Evolutionary conservation across 92 coral and sea anemone genomes (phyloP).

Genomic region (Heliopora coerulea): DNA sequence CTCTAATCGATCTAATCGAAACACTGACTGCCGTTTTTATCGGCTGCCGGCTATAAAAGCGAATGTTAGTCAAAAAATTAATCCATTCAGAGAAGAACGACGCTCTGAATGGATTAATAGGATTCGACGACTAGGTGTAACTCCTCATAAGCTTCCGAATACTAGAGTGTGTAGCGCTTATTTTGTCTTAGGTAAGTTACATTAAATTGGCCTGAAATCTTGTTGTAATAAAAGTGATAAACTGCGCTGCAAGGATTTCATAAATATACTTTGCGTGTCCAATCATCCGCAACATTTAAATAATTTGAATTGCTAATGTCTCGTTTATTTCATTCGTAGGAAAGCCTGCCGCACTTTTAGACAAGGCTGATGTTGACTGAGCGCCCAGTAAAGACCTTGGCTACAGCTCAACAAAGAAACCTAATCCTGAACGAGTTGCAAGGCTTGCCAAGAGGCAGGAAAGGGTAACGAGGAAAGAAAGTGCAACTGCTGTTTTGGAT

Average conservation of each 20-base stretch:
- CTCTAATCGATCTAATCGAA: no score
- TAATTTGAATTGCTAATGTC: background rate
- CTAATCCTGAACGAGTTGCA: constrained; percentile 38
- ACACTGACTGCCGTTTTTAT: no score
- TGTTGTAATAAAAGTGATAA: background rate
- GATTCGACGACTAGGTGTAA: constrained; percentile 52
- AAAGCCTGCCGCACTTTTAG: constrained; percentile 47
- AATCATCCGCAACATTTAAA: background rate
- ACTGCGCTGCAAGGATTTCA: background rate
- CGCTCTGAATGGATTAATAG: constrained; percentile 48
- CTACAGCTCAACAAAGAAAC: constrained; percentile 19
- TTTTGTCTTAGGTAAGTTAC: background rate
- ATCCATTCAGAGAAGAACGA: no score
- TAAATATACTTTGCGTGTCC: background rate
- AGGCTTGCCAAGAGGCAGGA: constrained; percentile 44
- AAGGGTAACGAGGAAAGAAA: constrained; percentile 37
- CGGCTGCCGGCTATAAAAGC: no score
- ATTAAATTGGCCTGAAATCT: background rate
- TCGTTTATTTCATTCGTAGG: constrained; percentile 16
- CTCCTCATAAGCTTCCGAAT: constrained; percentile 43
- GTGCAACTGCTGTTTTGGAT: constrained; percentile 51
- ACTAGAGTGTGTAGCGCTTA: constrained; percentile 54
- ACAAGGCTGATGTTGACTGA: constrained; percentile 52
- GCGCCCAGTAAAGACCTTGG: constrained; percentile 50
- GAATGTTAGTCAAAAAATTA: no score